Conservation (phyloP, 2,113 vertebrate species). For the Scalopus aquaticus region DNA sequence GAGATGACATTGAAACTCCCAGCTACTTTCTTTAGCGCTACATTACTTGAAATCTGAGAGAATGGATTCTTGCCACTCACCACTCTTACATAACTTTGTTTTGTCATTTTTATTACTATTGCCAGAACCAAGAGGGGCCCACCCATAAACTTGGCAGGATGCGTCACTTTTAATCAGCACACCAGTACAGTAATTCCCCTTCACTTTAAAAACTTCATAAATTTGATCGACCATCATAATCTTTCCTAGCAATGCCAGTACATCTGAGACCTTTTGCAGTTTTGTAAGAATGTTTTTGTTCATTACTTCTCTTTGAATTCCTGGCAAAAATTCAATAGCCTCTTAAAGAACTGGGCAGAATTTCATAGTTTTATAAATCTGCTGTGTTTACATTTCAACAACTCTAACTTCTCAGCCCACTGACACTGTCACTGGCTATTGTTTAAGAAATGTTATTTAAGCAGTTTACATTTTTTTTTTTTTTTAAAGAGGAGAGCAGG, state of each 20-base stretch:
- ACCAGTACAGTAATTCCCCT: not conserved
- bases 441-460: not conserved
- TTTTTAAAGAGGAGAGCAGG: not conserved
- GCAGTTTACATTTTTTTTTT: not conserved
- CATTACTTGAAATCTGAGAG: not conserved
- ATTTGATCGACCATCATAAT: not conserved
- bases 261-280: not conserved
- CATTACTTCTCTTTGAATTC: not conserved
- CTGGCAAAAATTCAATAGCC: not conserved
- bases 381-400: not conserved
- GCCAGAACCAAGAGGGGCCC: not conserved
- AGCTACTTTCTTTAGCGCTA: not conserved
- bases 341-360: not conserved
- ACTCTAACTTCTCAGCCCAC: not conserved
- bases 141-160: not conserved
- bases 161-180: constrained; percentile 19
- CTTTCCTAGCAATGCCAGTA: not conserved
- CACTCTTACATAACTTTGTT: not conserved
- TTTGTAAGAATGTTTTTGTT: constrained; percentile 15
- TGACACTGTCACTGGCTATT: not conserved
- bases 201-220: not conserved
- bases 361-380: not conserved
- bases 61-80: not conserved
- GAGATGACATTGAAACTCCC: not conserved
- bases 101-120: not conserved